Conservation (phyloP, 1,140 invertebrate genomes). For the Sipha flava region DNA sequence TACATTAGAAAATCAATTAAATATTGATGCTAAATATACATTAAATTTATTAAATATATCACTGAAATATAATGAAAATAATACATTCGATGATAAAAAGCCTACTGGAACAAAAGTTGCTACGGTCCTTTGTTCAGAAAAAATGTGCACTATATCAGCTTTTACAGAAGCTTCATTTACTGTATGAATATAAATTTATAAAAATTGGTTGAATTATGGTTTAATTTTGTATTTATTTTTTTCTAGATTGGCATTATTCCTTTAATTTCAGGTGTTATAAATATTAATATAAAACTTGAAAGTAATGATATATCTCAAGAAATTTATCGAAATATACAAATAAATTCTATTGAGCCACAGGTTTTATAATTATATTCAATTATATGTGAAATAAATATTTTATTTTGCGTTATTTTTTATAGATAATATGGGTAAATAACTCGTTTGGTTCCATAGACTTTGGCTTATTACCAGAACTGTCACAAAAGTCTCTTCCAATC, state of each 20-base stretch:
- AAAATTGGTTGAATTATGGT: background rate
- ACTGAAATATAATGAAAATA: background rate
- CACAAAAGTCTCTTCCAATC: slow-evolving; percentile 2
- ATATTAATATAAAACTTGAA: background rate
- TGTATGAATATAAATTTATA: background rate
- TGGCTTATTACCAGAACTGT: slow-evolving; percentile 3
- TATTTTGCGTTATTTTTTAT: background rate
- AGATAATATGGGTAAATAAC: slow-evolving; percentile 20
- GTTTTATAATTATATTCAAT: background rate
- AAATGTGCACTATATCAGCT: background rate
- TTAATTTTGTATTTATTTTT: background rate
- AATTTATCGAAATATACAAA: slow-evolving; percentile 8
- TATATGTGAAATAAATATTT: background rate
- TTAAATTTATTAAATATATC: background rate
- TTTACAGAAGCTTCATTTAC: background rate
- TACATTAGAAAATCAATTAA: slow-evolving; percentile 13
- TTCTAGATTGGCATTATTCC: slow-evolving; percentile 19
- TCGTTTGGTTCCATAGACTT: slow-evolving; percentile 17
- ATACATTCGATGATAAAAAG: background rate
- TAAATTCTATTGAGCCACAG: background rate
- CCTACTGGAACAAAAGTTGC: background rate
- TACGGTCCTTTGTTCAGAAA: slow-evolving; percentile 4
- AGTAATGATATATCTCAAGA: slow-evolving; percentile 23
- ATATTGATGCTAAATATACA: background rate
- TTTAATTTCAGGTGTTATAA: slow-evolving; percentile 11